These are phyloP conservation scores for Brachionus rubens DNA, from an alignment of 1,140 invertebrate genomes.

Conservation along the genomic window DNA sequence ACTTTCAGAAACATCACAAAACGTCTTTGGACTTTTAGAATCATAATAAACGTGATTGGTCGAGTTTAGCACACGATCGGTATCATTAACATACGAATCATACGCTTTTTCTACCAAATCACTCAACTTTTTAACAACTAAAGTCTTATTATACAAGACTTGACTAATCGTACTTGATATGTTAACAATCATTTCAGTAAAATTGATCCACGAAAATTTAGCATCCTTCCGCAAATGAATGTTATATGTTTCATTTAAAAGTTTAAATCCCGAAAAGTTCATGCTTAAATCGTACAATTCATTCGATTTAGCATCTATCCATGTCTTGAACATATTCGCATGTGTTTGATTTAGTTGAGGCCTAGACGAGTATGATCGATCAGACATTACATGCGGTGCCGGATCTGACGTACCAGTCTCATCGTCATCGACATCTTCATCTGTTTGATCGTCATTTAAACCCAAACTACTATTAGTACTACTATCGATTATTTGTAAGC, in stretches of 20 bases:
- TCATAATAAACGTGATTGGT: conserved; percentile 21
- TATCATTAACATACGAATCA: background rate
- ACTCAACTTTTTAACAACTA: conserved; percentile 8
- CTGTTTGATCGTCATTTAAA: no score
- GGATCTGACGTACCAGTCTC: no score
- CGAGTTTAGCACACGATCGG: conserved; percentile 33
- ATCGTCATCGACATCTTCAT: no score
- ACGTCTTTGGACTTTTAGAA: conserved; percentile 32
- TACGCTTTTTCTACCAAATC: conserved; percentile 22
- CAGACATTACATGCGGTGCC: no score
- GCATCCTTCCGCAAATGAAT: conserved; percentile 1
- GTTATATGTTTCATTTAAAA: conserved; percentile 31
- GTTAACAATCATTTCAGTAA: conserved; percentile 45
- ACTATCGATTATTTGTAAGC: no score
- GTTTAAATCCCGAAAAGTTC: conserved; percentile 37
- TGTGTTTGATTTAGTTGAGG: background rate
- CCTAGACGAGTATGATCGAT: background rate
- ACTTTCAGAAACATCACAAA: conserved; percentile 20
- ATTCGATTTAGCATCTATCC: conserved; percentile 9
- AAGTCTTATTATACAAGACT: conserved; percentile 39
- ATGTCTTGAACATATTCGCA: conserved; percentile 24
- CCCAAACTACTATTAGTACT: no score
- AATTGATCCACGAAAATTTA: conserved; percentile 41
- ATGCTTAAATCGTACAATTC: background rate
- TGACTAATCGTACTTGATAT: conserved; percentile 27